phyloP scores from a whole-genome alignment of 2,888 invertebrate genomes.

The Epirrita christyi region DNA sequence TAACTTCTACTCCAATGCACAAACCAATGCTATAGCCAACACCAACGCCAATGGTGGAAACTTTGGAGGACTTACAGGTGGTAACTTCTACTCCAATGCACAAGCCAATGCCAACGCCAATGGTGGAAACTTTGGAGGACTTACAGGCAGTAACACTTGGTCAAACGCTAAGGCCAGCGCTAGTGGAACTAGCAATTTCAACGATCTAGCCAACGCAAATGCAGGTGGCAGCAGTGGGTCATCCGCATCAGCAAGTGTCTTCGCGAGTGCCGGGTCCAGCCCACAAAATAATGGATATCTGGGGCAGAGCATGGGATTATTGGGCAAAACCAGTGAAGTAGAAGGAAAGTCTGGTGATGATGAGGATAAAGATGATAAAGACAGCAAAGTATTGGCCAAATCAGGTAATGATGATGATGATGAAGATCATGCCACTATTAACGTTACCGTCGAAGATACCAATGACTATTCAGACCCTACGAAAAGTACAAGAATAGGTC shows the following conservation, averaged over 20 bases:
- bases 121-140: background rate
- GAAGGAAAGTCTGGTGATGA: background rate
- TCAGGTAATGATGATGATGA: background rate
- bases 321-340: background rate
- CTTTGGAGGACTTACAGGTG: background rate
- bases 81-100: background rate
- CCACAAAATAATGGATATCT: background rate
- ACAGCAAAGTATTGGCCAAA: background rate
- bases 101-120: background rate
- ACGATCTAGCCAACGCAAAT: constrained; percentile 2
- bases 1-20: background rate
- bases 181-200: background rate
- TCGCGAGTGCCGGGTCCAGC: constrained; percentile 5
- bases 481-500: background rate
- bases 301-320: background rate
- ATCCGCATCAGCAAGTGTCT: background rate
- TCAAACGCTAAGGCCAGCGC: background rate
- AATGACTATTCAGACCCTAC: background rate
- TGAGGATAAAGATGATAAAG: background rate
- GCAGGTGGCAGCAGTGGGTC: background rate
- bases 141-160: background rate
- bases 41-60: background rate
- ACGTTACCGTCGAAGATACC: background rate
- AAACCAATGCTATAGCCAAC: background rate
- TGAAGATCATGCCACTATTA: no score